Evolutionary conservation across 2,113 vertebrate species (phyloP), one percentile per base, ranked within the genome.

Genomic region (Chaetura pelagica): DNA sequence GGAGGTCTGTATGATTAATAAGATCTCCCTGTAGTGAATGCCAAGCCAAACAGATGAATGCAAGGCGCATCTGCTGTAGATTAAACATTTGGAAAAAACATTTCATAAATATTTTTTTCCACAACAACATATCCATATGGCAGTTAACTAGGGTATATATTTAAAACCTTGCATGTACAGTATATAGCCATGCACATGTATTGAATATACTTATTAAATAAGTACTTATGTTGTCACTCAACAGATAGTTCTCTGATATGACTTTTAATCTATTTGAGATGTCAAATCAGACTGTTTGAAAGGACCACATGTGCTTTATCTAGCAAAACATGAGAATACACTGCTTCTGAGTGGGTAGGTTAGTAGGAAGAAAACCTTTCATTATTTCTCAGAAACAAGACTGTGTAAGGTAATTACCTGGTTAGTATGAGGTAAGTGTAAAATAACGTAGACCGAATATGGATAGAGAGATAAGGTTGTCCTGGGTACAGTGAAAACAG

Each of bases 41-140:
- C 98, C 98, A 98, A 98, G 97, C 97, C 97, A 98, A 97, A 97
- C 98, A 98, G 98, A 98, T 98, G 96, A 97, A 98, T 95, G 95
- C 97, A 96, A 96, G 97, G 95, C 92, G 95, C 97, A 98, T 98
- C 98, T 98, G 98, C 98, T 98, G 97, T 98, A 97, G 98, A 98
- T 98, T 97, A 98, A 98, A 98, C 98, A 98, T 97, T 98, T 97
- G 97, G 96, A 98, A 98, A 98, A 98, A 97, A 96, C 97, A 98
- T 98, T 98, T 98, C 96, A 98, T 98, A 98, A 98, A 98, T 98
- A 98, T 98, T 98, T 97, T 97, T 96, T 97, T 90, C 97, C 94
- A 97, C 97, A 98, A 93, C 97, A 97, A 93, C 96, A 97, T 97
- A 97, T 97, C 98, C 98, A 98, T 98, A 98, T 98, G 98, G 98